Base-by-base conservation (phyloP, 1,140 invertebrate species). In the Drosophila arizonae region DNA sequence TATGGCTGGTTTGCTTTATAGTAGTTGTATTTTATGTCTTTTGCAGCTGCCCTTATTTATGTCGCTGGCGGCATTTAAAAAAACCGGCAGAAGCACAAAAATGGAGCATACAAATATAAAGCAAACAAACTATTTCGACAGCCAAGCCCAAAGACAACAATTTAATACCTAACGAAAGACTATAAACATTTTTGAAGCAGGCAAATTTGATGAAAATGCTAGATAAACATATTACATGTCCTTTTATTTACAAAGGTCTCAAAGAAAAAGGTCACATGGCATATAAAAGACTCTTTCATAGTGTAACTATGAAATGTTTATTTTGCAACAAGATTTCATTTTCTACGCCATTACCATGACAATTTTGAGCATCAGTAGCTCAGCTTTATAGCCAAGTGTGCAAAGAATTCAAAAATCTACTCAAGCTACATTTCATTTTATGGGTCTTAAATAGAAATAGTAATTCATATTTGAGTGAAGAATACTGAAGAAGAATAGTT, bases 1-100 rank as follows among this genome's bases (percentile, higher is more conserved):
- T 76, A 79, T 79, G 76, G 61, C 60, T 82, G 80, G 62, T 50
- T 82, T 84, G 66, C 58, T 50, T 36, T 50, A 26, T 21, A 67
- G 74, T 76, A 79, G 66, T 65, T 70, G 72, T 82, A 51, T 72
- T 71, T 56, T 67, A 51, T 63, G 54, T 33, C 52, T 57, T 63
- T 62, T 68, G 33, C 33, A 54, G 60, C 60, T 68, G 39, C 48
- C 51, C 45, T 41, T 64, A 58, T 72, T 66, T 67, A 48, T 67
- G 50, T 50, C 15, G 64, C 70, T 72, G 30, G 24, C 56, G 64
- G 69, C 71, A 28, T 46, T 54, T 36, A 48, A 60, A 57, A 60
- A 78, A 58, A 46, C 64, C 10, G 11, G 2, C 4, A 43, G 13
- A 43, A 67, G 56, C 11, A 33, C 4, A 30, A 43, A 43, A 45